Percentiles rank a stretch among this genome's conserved stretches.
phyloP scores from a whole-genome alignment of 2,797 vertebrate species.

The Morelia viridis region DNA sequence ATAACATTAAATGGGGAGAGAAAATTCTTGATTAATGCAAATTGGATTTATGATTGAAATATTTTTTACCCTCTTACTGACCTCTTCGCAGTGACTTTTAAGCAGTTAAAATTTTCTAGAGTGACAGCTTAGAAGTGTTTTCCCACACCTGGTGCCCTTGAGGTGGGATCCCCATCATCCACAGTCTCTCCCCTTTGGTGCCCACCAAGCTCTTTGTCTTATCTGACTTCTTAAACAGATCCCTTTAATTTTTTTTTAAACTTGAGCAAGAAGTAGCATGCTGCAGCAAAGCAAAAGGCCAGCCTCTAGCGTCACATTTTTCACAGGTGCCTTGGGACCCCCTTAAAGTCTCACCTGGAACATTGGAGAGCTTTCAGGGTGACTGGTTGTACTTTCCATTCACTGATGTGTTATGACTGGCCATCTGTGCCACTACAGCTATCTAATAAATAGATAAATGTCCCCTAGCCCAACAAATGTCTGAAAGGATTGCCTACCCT shows the following conservation, averaged over 20 bases:
- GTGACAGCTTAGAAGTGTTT: neutral
- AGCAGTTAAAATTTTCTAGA: neutral
- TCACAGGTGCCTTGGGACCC: neutral
- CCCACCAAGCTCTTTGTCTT: neutral
- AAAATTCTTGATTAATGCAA: conserved; percentile 48
- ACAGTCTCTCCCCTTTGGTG: neutral
- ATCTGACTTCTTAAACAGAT: neutral
- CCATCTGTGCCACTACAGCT: neutral
- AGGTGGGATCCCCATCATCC: neutral
- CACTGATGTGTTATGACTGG: neutral
- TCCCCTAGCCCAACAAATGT: neutral
- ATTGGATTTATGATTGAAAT: conserved; percentile 44
- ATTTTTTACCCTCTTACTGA: conserved; percentile 35
- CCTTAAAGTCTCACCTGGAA: neutral
- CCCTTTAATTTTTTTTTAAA: neutral
- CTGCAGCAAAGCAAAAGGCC: neutral
- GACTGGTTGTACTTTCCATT: neutral
- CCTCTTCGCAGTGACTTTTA: conserved; percentile 3
- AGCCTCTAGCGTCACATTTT: neutral
- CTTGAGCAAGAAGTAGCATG: neutral
- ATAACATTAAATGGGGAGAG: conserved; percentile 51
- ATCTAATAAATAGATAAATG: neutral
- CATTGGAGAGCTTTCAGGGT: neutral
- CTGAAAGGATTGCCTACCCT: neutral
- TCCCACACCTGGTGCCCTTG: neutral